These are phyloP conservation scores for Neodontobutis hainanensis DNA, from an alignment of 2,113 vertebrate genomes.

Conservation along the genomic window DNA sequence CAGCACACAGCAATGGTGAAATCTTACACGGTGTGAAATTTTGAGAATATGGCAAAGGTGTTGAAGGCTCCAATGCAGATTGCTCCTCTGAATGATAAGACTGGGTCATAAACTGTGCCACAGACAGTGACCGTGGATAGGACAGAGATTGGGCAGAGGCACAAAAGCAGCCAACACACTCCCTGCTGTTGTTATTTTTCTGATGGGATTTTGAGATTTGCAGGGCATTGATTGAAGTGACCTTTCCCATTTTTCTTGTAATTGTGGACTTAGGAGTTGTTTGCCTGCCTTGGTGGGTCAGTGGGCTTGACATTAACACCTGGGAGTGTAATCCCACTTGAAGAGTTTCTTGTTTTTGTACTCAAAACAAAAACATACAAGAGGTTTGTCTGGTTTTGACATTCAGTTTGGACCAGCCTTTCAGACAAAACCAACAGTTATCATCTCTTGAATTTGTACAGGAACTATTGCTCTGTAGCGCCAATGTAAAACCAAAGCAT, in stretches of 20 bases:
- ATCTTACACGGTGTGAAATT: neutral
- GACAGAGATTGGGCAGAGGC: neutral
- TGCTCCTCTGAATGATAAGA: conserved; percentile 83
- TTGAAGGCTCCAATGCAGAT: conserved; percentile 79
- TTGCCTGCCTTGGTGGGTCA: conserved; percentile 30
- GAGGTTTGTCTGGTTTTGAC: conserved; percentile 7
- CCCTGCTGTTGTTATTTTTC: conserved; percentile 16
- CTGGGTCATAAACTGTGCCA: conserved; percentile 83
- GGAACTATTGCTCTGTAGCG: neutral
- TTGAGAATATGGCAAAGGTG: neutral
- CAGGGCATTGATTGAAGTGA: conserved; percentile 37
- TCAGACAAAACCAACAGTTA: no score
- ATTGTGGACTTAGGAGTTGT: conserved; percentile 45
- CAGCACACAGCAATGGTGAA: no score
- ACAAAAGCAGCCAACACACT: conserved; percentile 1
- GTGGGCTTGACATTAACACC: conserved; percentile 54
- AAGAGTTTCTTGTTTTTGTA: conserved; percentile 27
- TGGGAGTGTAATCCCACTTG: conserved; percentile 46
- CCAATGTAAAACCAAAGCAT: neutral
- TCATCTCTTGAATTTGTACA: neutral
- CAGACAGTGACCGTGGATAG: conserved; percentile 71
- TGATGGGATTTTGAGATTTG: conserved; percentile 43
- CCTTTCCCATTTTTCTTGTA: conserved; percentile 48
- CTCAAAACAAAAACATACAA: neutral
- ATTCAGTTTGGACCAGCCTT: no score